Base-by-base conservation (phyloP, 2,797 vertebrate genomes). In the Sebastes baramenuke region DNA sequence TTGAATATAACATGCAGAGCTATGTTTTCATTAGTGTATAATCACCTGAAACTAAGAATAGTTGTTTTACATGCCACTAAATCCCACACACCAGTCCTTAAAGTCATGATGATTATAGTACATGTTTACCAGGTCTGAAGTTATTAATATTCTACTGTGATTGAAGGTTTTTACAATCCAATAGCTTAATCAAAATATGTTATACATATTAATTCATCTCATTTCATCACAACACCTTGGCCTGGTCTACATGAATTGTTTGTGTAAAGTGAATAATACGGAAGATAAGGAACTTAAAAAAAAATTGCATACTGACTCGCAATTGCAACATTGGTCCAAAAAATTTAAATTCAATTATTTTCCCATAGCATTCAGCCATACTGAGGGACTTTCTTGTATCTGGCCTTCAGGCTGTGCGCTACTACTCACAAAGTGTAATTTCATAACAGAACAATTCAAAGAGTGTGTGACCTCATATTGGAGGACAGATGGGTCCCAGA, bases 401-500 rank as follows among this genome's bases (percentile, higher is more conserved):
- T 24, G 5, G 14, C 8, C 16, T 66, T 52, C 25, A n/a, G 20
- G 25, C 29, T 29, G 7, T 71, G 59, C 11, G 20, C 36, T 38
- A 18, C 34, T 54, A 49, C 62, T 61, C 22, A 46, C 62, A 13
- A 70, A 74, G 67, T 70, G 58, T 36, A 29, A 78, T 74, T 67
- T 81, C 24, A 73, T 8, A 69, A 29, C 25, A 56, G 58, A 75
- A 29, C 61, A 66, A 65, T 52, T n/a, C 11, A 29, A 25, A 64
- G 56, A 46, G 27, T 32, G 52, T 16, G 61, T 70, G 77, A 77
- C 72, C 66, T 68, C 56, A 74, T 79, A 60, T 42, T 29, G 52
- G 34, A 83, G 67, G 72, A 74, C 65, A 67, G 38, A 77, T 66
- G n/a, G 49, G 67, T 82, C 77, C 75, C 70, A 34, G 58, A 59